Conservation (phyloP, 2,113 vertebrate species). For the Benitochromis conjunctus region DNA sequence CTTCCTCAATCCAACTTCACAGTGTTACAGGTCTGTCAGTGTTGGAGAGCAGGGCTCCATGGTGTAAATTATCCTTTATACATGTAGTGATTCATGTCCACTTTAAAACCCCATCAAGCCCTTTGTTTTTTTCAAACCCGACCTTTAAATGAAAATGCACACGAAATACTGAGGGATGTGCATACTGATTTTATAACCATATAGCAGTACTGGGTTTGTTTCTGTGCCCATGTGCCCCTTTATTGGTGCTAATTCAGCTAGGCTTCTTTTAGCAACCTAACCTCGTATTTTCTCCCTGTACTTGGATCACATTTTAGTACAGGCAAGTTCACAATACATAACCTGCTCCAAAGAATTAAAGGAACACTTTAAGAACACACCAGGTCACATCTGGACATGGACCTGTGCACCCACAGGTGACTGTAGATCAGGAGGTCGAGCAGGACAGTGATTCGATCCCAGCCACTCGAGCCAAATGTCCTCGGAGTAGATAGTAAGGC, state of each 20-base stretch:
- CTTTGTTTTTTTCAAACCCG: too few species aligned
- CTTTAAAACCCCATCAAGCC: too few species aligned
- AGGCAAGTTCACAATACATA: neutral
- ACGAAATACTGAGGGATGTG: neutral
- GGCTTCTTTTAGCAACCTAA: neutral
- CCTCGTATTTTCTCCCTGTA: fast-evolving
- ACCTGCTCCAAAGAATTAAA: neutral
- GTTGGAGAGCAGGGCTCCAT: too few species aligned
- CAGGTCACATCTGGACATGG: neutral
- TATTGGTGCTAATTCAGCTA: neutral
- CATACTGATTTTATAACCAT: neutral
- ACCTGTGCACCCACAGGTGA: neutral
- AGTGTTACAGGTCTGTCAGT: too few species aligned
- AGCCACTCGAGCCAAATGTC: neutral
- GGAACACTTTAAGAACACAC: neutral
- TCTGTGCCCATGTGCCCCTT: neutral
- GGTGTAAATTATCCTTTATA: too few species aligned
- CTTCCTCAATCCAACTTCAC: too few species aligned
- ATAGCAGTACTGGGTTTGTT: neutral
- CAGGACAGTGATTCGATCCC: too few species aligned
- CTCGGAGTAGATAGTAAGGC: neutral
- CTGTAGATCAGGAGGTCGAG: neutral
- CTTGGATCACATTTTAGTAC: neutral
- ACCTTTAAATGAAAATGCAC: too few species aligned
- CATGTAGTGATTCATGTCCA: too few species aligned